phyloP scores from a whole-genome alignment of 2,888 invertebrate species.

The Nysson spinosus region DNA sequence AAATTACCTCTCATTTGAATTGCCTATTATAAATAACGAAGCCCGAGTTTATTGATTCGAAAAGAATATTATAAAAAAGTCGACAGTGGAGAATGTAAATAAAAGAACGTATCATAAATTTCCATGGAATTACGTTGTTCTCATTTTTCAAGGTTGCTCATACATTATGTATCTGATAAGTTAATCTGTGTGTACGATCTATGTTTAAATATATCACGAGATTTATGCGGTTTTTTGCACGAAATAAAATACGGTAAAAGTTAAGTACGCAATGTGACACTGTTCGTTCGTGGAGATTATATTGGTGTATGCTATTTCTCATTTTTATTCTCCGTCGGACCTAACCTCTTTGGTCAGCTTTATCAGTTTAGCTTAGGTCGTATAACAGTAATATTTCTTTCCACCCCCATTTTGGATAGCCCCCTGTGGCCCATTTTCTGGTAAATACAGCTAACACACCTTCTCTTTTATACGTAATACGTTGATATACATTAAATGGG shows the following conservation, averaged over 20 bases:
- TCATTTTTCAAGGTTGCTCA: too few species aligned
- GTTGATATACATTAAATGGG: neutral
- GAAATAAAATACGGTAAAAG: neutral
- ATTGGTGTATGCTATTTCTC: constrained; percentile 16
- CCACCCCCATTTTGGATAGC: neutral
- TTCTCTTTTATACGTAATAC: neutral
- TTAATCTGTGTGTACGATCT: too few species aligned
- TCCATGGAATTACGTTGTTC: too few species aligned
- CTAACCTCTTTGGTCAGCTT: constrained; percentile 9
- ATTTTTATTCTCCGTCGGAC: constrained; percentile 18
- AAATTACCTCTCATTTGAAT: too few species aligned
- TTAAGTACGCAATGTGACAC: neutral
- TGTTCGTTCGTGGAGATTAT: neutral
- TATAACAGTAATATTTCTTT: constrained; percentile 28
- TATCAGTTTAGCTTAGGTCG: constrained; percentile 27
- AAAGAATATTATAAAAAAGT: too few species aligned
- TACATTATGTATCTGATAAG: too few species aligned
- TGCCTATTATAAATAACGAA: too few species aligned
- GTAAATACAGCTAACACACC: constrained; percentile 7
- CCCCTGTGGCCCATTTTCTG: constrained; percentile 20
- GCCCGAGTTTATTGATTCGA: too few species aligned
- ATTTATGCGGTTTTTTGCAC: neutral
- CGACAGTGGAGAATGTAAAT: too few species aligned
- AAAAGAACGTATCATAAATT: too few species aligned
- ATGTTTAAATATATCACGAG: neutral